phyloP scores from a whole-genome alignment of 2,888 invertebrate genomes.

The Cephus rjabovi region DNA sequence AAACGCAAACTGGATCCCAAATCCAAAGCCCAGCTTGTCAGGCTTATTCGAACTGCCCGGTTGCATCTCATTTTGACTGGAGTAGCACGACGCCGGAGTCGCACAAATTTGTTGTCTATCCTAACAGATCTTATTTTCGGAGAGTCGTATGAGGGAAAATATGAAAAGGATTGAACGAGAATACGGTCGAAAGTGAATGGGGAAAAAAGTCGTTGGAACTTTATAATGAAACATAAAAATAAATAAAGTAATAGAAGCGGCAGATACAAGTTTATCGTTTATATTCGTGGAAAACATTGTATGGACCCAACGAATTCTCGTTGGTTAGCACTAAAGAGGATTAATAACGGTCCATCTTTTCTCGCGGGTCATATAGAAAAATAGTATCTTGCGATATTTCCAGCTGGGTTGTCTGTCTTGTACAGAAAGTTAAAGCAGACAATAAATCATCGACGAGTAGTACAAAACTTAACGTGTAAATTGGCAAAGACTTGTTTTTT shows the following conservation, averaged over 20 bases:
- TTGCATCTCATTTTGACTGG: background rate
- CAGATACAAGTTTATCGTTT: background rate
- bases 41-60: background rate
- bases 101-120: background rate
- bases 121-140: background rate
- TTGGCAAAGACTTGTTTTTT: background rate
- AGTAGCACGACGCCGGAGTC: background rate
- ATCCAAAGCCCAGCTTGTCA: background rate
- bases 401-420: constrained; percentile 15
- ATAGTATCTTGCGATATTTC: constrained; percentile 18
- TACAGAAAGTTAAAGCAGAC: background rate
- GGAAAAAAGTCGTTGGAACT: background rate
- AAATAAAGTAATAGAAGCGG: background rate
- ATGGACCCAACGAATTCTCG: background rate
- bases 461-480: background rate
- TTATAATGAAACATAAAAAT: background rate
- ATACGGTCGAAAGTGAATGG: background rate
- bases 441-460: background rate
- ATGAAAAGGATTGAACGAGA: background rate
- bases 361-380: constrained; percentile 15
- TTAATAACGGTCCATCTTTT: background rate
- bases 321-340: background rate
- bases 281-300: background rate
- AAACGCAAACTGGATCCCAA: background rate
- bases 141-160: background rate